Conservation (phyloP, 2,888 invertebrate genomes). For the Rhopalosiphum nymphaeae region DNA sequence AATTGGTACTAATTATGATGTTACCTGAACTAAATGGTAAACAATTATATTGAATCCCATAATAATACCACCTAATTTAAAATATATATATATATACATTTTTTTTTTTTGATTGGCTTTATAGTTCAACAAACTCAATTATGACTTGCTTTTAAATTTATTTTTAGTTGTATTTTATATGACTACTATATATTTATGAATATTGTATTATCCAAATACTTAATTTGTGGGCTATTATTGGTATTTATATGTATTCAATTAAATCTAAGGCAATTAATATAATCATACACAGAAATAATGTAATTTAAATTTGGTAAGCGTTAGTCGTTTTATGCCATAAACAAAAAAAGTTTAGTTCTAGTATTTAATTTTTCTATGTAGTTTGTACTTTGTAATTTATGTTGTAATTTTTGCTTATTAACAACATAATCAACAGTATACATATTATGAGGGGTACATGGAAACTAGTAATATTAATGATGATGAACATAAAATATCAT, state of each 20-base stretch:
- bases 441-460: conserved; percentile 63
- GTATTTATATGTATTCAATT: conserved; percentile 9
- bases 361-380: conserved; percentile 39
- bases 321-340: conserved; percentile 52
- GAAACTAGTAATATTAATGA: conserved; percentile 40
- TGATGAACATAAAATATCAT: conserved; percentile 3
- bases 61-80: conserved; percentile 2
- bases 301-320: conserved; percentile 55
- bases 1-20: neutral
- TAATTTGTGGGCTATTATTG: conserved; percentile 24
- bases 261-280: conserved; percentile 14
- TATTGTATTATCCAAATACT: conserved; percentile 17
- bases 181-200: neutral
- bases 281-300: neutral
- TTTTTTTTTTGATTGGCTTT: neutral
- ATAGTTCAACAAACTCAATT: neutral
- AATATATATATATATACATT: no score
- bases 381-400: conserved; percentile 56
- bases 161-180: conserved; percentile 5
- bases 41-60: neutral
- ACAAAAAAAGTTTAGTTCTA: conserved; percentile 27
- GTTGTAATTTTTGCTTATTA: conserved; percentile 60
- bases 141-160: neutral
- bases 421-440: conserved; percentile 62
- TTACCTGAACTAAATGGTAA: neutral